phyloP scores from a whole-genome alignment of 2,888 invertebrate genomes.

The Alentia gelatinosa region DNA sequence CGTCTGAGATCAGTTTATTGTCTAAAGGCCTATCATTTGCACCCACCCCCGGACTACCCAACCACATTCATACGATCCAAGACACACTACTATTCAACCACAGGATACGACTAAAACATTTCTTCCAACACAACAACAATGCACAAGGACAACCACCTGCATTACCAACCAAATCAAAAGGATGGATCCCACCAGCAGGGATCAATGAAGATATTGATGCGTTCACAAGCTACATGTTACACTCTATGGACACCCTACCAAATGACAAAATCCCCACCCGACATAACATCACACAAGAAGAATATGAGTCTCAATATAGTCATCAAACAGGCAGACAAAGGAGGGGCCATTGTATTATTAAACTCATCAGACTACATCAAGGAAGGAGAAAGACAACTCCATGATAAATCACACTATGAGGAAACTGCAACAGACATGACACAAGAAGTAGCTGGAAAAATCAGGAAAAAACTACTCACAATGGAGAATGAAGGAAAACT shows the following conservation, averaged over 20 bases:
- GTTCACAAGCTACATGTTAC: neutral
- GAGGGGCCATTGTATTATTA: neutral
- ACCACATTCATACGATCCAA: neutral
- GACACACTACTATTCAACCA: neutral
- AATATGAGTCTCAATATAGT: neutral
- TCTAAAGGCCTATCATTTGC: neutral
- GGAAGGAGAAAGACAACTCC: neutral
- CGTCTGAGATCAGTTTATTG: neutral
- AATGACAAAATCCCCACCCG: too few relatives aligned
- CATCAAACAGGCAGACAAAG: slow-evolving; percentile 25
- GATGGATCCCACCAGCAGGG: neutral
- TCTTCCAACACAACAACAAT: neutral
- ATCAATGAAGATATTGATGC: neutral
- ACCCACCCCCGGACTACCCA: neutral
- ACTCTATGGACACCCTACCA: neutral
- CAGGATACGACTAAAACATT: neutral
- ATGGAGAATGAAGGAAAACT: neutral
- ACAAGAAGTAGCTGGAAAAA: neutral
- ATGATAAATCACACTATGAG: neutral
- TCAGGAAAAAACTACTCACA: neutral
- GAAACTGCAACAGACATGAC: neutral
- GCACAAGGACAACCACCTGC: neutral
- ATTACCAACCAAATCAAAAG: neutral
- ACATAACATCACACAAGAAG: too few relatives aligned
- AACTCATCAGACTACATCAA: neutral